Evolutionary conservation across 1,140 invertebrate species (phyloP).

Genomic region (Leptestheria dahalacensis): DNA sequence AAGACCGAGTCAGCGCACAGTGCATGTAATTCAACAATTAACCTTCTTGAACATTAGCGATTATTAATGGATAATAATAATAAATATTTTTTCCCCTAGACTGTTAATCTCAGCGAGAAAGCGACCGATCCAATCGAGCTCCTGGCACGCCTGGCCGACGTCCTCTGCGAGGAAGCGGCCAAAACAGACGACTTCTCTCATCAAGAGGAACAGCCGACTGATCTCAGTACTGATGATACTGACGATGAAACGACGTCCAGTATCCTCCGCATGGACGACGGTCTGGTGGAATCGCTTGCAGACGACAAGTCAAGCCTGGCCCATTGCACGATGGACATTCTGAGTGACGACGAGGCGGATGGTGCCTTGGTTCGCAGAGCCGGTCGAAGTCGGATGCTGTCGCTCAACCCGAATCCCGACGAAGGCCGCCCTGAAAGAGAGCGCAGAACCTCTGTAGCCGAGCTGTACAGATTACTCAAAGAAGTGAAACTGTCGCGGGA

Average conservation of each 20-base stretch:
- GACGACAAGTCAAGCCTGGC: neutral
- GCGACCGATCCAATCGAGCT: conserved; percentile 3
- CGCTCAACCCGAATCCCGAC: neutral
- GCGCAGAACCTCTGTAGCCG: neutral
- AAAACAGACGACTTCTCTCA: neutral
- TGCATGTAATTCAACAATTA: neutral
- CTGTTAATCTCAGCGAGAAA: neutral
- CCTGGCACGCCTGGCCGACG: conserved; percentile 8
- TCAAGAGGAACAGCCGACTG: neutral
- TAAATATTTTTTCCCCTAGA: neutral
- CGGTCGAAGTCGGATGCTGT: neutral
- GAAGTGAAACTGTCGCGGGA: neutral
- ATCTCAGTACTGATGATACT: neutral
- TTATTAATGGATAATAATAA: neutral
- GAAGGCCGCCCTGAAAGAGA: neutral
- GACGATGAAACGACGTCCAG: neutral
- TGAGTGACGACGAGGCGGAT: too few relatives aligned
- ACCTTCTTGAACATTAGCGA: too few relatives aligned
- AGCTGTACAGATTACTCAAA: neutral
- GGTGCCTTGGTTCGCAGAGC: too few relatives aligned
- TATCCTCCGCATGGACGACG: neutral
- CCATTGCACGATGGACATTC: neutral
- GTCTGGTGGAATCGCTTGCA: neutral
- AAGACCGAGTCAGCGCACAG: neutral
- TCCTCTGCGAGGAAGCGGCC: neutral